Evolutionary conservation across 2,113 vertebrate species (phyloP).

Genomic region (Agelaius phoeniceus): DNA sequence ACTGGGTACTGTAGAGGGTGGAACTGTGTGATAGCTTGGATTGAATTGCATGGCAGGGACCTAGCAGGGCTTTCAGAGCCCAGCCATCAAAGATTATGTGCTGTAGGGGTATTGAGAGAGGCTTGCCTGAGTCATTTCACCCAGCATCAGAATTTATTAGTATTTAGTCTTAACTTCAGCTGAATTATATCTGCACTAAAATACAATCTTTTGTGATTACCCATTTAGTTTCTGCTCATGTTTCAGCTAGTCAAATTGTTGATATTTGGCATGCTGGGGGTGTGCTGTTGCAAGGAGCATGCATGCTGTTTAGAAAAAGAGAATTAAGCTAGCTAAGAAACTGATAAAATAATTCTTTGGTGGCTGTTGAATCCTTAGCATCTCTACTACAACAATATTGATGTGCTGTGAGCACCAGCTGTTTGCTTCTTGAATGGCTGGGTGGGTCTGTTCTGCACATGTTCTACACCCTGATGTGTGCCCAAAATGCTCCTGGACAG

Average conservation of each 20-base stretch:
- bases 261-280: not conserved
- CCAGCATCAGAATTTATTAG: not conserved
- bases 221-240: not conserved
- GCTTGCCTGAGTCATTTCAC: not conserved
- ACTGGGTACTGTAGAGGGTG: not conserved
- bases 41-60: not conserved
- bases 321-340: not conserved
- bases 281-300: not conserved
- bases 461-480: not conserved
- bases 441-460: not conserved
- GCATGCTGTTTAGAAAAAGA: not conserved
- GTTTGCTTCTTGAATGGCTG: not conserved
- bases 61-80: not conserved
- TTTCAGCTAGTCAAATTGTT: not conserved
- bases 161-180: not conserved
- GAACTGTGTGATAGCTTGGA: not conserved
- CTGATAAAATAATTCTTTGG: not conserved
- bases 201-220: not conserved
- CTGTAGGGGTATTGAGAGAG: not conserved
- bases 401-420: not conserved
- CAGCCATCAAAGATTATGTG: not conserved
- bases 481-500: fast-evolving
- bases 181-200: not conserved
- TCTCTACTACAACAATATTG: not conserved
- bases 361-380: not conserved